phyloP scores from a whole-genome alignment of 2,888 invertebrate species.

The Lasioglossum calceatum region DNA sequence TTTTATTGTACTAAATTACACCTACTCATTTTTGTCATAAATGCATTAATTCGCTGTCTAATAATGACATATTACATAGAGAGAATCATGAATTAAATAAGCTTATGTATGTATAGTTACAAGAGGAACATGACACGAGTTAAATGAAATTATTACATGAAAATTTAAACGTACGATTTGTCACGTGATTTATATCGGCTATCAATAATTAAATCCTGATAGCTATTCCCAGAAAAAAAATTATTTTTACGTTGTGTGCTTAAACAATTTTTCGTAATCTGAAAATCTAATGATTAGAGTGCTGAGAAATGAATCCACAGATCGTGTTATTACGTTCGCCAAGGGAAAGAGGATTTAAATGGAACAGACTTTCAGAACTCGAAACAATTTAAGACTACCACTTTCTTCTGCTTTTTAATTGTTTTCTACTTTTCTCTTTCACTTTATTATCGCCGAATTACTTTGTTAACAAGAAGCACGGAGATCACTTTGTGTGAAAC shows the following conservation, averaged over 20 bases:
- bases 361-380: constrained; percentile 41
- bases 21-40: too few relatives aligned
- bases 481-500: not conserved
- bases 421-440: constrained; percentile 21
- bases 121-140: too few relatives aligned
- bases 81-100: too few relatives aligned
- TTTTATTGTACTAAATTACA: too few relatives aligned
- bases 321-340: not conserved
- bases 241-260: too few relatives aligned
- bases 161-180: too few relatives aligned
- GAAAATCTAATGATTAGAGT: not conserved
- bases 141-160: too few relatives aligned
- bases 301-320: not conserved
- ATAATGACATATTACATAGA: too few relatives aligned
- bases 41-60: too few relatives aligned
- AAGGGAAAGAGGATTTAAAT: not conserved
- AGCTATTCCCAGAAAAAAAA: too few relatives aligned
- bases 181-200: too few relatives aligned
- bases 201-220: too few relatives aligned
- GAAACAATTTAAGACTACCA: constrained; percentile 44
- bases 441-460: constrained; percentile 32
- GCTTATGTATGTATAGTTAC: not conserved
- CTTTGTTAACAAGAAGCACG: not conserved
- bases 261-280: not conserved
- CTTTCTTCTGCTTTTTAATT: constrained; percentile 9